These are phyloP conservation scores for Syngnathus scovelli DNA, from an alignment of 2,113 vertebrate species.

Conservation along the genomic window DNA sequence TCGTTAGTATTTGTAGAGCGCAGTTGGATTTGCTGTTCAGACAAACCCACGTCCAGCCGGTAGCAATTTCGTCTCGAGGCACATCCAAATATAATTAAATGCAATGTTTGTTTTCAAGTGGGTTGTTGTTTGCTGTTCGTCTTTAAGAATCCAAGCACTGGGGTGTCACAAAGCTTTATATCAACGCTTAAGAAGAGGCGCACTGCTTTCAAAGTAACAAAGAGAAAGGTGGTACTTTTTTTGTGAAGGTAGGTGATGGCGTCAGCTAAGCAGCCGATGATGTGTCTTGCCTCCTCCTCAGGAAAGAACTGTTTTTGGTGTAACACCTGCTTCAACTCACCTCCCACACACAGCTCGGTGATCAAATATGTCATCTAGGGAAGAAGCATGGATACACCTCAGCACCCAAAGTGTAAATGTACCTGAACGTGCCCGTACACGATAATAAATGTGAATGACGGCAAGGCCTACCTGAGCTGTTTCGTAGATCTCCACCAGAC, in stretches of 20 bases:
- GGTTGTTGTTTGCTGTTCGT: too few relatives aligned
- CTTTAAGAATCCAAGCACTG: too few relatives aligned
- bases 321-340: conserved; percentile 77
- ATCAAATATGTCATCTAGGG: conserved; percentile 79
- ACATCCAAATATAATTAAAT: too few relatives aligned
- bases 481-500: conserved; percentile 79
- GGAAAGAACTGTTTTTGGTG: conserved; percentile 68
- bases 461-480: conserved; percentile 69
- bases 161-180: neutral
- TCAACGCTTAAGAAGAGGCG: neutral
- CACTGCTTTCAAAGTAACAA: conserved; percentile 7
- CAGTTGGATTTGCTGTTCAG: conserved; percentile 12
- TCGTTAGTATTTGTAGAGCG: too few relatives aligned
- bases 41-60: neutral
- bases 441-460: neutral
- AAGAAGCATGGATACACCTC: conserved; percentile 35
- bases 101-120: too few relatives aligned
- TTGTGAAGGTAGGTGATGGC: conserved; percentile 78
- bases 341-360: conserved; percentile 79
- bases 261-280: conserved; percentile 75
- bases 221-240: conserved; percentile 65
- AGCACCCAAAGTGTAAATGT: conserved; percentile 8
- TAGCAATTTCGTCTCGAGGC: too few relatives aligned
- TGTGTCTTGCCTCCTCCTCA: conserved; percentile 78
- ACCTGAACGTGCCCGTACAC: neutral